phyloP scores from a whole-genome alignment of 2,888 invertebrate species.

The Spatulosminthurus flaviceps region DNA sequence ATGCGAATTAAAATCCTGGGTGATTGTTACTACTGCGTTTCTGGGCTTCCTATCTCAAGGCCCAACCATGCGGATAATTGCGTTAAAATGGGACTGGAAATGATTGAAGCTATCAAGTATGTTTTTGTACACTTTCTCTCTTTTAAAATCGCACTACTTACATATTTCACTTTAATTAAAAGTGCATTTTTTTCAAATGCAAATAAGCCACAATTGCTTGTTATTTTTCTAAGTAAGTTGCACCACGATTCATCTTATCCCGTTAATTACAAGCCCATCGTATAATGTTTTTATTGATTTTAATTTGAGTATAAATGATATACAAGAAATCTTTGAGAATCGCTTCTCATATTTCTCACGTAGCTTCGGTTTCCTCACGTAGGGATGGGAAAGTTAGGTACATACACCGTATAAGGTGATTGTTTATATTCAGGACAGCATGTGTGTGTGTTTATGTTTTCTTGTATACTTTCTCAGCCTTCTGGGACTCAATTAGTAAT shows the following conservation, averaged over 20 bases:
- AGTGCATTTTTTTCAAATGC: no score
- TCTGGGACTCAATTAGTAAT: constrained; percentile 32
- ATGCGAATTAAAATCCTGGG: constrained; percentile 95
- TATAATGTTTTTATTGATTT: not conserved
- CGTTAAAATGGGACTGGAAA: constrained; percentile 94
- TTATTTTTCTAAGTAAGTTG: no score
- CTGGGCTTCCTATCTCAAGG: constrained; percentile 88
- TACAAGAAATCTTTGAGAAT: not conserved
- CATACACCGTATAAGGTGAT: not conserved
- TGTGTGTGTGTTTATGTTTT: no score
- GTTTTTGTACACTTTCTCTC: no score
- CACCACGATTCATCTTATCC: no score
- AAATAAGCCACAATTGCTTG: no score
- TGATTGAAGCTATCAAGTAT: constrained; percentile 94
- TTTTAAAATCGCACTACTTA: not conserved
- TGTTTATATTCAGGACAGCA: not conserved
- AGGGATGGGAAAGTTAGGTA: not conserved
- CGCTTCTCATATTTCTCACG: not conserved
- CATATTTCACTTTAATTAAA: not conserved
- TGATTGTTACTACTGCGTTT: constrained; percentile 96
- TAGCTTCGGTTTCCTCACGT: not conserved
- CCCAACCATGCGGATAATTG: constrained; percentile 95
- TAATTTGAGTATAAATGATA: not conserved
- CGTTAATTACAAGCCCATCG: no score
- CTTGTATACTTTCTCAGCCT: not conserved